Base-by-base conservation (phyloP, 2,797 vertebrate genomes). In the Threskiornis aethiopicus region DNA sequence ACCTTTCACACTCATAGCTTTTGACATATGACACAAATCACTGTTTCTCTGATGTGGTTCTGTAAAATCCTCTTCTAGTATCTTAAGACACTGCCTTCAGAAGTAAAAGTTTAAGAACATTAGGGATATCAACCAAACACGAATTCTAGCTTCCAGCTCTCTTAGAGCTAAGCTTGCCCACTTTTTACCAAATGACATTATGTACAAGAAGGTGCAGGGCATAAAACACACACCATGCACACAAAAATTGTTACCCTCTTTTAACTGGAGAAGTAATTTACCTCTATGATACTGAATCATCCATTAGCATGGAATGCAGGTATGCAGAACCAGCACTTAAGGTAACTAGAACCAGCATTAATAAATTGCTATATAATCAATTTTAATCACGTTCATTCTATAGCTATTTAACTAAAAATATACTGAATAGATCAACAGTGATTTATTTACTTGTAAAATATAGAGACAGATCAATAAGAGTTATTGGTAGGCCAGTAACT, bases 361-460 rank as follows among this genome's bases (percentile, higher is more conserved):
- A 31, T 14, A 49, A n/a, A 35, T 0, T 13, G 3, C 21, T 58
- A 49, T 0, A 1, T 0, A 26, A 72, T 20, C 3, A 12, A 2
- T 29, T 79, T 18, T 8, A 18, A 49, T 47, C 3, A 20, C 2
- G 37, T 28, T 49, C 1, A 7, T 61, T 66, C 9, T 24, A 18
- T 3, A 35, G 6, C 25, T 58, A 39, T 8, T 80, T n/a, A 96
- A 73, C 4, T 46, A 26, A 64, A 47, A 80, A 37, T 0, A 3
- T 1, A 59, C 0, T 22, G 2, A 78, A 29, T 1, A 47, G 6
- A 41, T 13, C 4, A 71, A 39, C 2, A 19, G 5, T 13, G 5
- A 5, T 28, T 52, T 35, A 81, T 28, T 73, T 39, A 76, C 14
- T 72, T 29, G 0, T 28, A 42, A 62, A 46, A 72, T 11, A 52